phyloP scores from a whole-genome alignment of 2,113 vertebrate genomes.

The Stercorarius parasiticus region DNA sequence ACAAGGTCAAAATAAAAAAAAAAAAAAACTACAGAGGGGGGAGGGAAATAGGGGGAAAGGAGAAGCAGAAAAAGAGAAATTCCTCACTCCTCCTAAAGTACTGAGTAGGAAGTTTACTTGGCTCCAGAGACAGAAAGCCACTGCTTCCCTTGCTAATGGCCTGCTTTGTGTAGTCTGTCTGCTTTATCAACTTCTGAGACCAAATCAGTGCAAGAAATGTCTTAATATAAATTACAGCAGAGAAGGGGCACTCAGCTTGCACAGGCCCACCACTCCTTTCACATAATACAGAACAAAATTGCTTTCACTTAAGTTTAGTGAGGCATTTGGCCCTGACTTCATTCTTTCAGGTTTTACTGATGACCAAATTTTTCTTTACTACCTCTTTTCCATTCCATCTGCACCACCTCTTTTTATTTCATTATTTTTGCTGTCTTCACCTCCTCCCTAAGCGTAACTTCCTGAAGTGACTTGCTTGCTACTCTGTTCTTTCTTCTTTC shows the following conservation, averaged over 20 bases:
- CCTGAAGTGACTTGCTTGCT: not conserved
- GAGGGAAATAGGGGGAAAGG: not conserved
- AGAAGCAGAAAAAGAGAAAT: not conserved
- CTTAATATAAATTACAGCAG: not conserved
- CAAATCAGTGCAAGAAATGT: not conserved
- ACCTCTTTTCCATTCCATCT: not conserved
- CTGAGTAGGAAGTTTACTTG: not conserved
- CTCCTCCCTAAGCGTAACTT: not conserved
- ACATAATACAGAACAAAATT: not conserved
- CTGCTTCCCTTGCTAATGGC: not conserved
- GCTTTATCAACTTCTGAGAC: not conserved
- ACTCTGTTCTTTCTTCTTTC: not conserved
- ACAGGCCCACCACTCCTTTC: not conserved
- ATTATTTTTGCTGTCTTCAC: not conserved
- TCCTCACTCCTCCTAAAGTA: not conserved
- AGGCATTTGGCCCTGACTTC: not conserved
- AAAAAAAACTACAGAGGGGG: not conserved
- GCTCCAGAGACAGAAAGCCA: not conserved
- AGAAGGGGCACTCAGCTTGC: not conserved
- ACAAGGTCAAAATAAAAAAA: not conserved
- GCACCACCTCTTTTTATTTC: not conserved
- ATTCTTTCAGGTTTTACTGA: not conserved
- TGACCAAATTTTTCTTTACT: not conserved
- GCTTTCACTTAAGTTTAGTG: not conserved
- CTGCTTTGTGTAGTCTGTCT: not conserved